Evolutionary conservation across 2,113 vertebrate genomes (phyloP).

Genomic region (Myxocyprinus asiaticus): DNA sequence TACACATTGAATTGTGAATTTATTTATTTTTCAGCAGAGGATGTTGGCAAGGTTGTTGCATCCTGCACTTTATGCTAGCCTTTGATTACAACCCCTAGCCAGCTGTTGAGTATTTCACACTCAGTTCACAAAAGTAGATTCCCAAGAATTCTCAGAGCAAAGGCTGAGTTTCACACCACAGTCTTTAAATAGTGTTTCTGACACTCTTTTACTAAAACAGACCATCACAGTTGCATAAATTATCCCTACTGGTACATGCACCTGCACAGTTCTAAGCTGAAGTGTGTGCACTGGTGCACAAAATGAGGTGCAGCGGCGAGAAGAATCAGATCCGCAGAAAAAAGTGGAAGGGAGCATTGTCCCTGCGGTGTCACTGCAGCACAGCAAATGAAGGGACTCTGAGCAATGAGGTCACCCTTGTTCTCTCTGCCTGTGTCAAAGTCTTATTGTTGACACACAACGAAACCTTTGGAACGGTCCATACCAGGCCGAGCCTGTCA

Average conservation of each 20-base stretch:
- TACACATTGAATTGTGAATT: too few species aligned
- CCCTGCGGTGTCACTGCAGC: slow-evolving; percentile 12
- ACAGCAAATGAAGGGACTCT: slow-evolving; percentile 4
- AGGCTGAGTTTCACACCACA: slow-evolving; percentile 9
- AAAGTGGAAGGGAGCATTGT: not conserved
- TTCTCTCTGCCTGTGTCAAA: slow-evolving; percentile 18
- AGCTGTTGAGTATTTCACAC: not conserved
- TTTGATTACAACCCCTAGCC: not conserved
- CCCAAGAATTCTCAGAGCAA: not conserved
- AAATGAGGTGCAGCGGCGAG: slow-evolving; percentile 25
- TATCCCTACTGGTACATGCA: slow-evolving; percentile 8
- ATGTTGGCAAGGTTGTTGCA: not conserved
- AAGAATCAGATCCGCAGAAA: not conserved
- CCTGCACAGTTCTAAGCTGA: not conserved
- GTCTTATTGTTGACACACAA: slow-evolving; percentile 40
- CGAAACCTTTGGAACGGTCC: not conserved
- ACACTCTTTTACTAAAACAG: slow-evolving; percentile 14
- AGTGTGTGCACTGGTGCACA: slow-evolving; percentile 15
- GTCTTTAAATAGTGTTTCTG: slow-evolving; percentile 24
- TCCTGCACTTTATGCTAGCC: not conserved
- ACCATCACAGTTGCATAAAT: not conserved
- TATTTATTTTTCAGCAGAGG: not conserved
- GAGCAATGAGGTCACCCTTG: slow-evolving; percentile 26
- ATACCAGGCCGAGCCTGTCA: slow-evolving; percentile 24
- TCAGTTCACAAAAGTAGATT: not conserved